These are phyloP conservation scores for Dryococelus australis DNA, from an alignment of 2,888 invertebrate species.

Conservation along the genomic window DNA sequence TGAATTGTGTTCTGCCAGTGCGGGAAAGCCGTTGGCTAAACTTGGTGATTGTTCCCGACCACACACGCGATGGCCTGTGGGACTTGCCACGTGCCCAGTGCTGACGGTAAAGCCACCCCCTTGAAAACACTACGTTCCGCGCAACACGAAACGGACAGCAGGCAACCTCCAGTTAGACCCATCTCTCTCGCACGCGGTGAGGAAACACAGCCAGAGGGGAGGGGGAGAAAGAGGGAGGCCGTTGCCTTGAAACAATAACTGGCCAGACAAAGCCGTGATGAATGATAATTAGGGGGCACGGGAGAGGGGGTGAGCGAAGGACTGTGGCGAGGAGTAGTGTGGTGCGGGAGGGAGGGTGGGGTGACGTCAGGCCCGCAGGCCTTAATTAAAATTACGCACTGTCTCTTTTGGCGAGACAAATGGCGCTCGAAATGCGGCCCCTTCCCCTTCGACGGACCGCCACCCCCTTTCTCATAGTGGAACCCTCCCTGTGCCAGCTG, in stretches of 20 bases:
- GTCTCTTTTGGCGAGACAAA: slow-evolving; percentile 16
- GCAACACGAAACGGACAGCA: not conserved
- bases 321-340: not conserved
- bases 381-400: slow-evolving; percentile 16
- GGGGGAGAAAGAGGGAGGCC: not conserved
- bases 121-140: not conserved
- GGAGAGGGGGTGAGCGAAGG: slow-evolving; percentile 29
- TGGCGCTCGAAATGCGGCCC: slow-evolving; percentile 11
- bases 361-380: slow-evolving; percentile 10
- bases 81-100: no score
- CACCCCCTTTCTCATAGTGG: no score
- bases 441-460: not conserved
- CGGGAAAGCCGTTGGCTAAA: no score
- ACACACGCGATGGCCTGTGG: no score
- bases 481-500: not conserved
- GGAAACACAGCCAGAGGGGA: not conserved
- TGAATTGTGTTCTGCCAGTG: no score
- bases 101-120: not conserved
- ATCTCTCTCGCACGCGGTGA: not conserved
- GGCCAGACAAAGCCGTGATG: slow-evolving; percentile 39
- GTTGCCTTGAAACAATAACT: slow-evolving; percentile 25
- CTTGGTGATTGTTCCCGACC: no score
- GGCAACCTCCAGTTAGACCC: not conserved
- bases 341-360: not conserved
- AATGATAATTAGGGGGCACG: slow-evolving; percentile 43